Base-by-base conservation (phyloP, 2,888 invertebrate genomes). In the Nemapogon koenigi region DNA sequence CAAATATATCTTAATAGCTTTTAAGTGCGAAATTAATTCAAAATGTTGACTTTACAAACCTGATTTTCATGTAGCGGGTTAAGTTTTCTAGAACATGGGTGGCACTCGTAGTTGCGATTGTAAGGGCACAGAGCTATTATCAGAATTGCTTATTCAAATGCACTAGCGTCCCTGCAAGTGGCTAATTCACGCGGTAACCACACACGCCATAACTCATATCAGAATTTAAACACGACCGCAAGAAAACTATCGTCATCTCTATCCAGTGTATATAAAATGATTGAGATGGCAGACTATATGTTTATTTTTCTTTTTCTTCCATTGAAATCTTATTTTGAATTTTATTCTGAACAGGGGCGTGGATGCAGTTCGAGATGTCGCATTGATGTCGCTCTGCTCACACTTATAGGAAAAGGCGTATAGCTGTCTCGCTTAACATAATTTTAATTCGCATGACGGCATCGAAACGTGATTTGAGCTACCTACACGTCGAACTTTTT, bases 251-350 rank as follows among this genome's bases (percentile, higher is more conserved):
- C 52, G 41, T 61, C 51, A 46, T 75, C 78, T 59, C 68, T 49
- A 62, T 76, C 73, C 64, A 59, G 62, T 73, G 10, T 18, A 50
- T 62, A 61, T 68, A 70, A 72, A 70, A 65, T 62, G 69, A 71
- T 66, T 64, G 38, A 22, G 29, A 35, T 8, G 31, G 62, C 56
- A 56, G 61, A 53, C 60, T 61, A 53, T 50, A 53, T 65, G 66
- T 72, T 71, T 71, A 67, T 71, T 75, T 72, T 71, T 71, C 70
- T 65, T 72, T 76, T 72, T 73, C 64, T 63, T 69, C 66, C 65
- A 71, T 73, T 67, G 69, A 73, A 76, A 72, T 75, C 73, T 76
- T 76, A 75, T 76, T 78, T 75, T 70, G 69, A 73, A 72, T 70
- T 75, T 73, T 73, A 73, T 72, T 72, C 68, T 62, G 59, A 61